Base-by-base conservation (phyloP, 1,140 invertebrate genomes). In the Orius laevigatus region DNA sequence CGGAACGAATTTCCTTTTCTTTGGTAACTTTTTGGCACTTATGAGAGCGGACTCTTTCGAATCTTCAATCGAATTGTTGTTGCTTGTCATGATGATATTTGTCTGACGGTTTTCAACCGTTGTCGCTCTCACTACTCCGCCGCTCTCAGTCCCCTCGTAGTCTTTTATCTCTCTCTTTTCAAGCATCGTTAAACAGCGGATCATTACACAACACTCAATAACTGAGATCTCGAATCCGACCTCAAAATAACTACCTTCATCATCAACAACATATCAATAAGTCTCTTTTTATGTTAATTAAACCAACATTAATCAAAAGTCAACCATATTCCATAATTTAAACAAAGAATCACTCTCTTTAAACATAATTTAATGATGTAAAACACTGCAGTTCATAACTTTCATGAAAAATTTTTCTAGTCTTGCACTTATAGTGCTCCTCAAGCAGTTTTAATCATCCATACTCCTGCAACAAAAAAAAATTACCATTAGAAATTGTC, bases 1-100 rank as follows among this genome's bases (percentile, higher is more conserved):
- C 50, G 79, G 82, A 70, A 85, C 78, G 59, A 84, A 88, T 67
- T 89, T 89, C 51, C 86, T 70, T 66, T 90, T 90, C 65, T 89
- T 90, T 51, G 86, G 85, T 65, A 89, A 70, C 62, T 82, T 84
- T 43, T 76, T 53, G 25, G 51, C 57, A 53, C 54, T 59, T 32
- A 49, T 56, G 12, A 50, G 36, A 11, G 31, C 32, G 12, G 52
- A 32, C 44, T 52, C 53, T 40, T 52, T 55, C n/a, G 31, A 49
- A 12, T 50, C 36, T 39, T 39, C 46, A n/a, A 39, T 42, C 2
- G 44, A 44, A 33, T 55, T 52, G 33, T 52, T 55, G 39, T 55
- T 53, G 15, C 41, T 56, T 32, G 41, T 50, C 49, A 52, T 52
- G 25, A 53, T 52, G 15, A 49, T 53, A 25, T 55, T 54, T 36